phyloP scores from a whole-genome alignment of 2,797 vertebrate species.

The Microhierax caerulescens region DNA sequence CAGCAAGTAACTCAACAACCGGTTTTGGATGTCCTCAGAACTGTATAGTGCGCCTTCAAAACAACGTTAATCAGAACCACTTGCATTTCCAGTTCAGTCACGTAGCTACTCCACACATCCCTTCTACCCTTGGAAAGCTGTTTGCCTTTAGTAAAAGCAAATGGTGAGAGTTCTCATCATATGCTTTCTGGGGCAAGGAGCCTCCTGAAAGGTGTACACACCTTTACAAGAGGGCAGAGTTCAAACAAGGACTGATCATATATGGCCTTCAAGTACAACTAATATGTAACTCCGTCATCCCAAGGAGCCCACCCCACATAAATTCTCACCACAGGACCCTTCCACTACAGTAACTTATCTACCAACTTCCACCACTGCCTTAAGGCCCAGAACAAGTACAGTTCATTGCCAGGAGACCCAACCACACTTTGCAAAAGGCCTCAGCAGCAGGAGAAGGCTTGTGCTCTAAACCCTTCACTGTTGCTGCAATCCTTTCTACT shows the following conservation, averaged over 20 bases:
- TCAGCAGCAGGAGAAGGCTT: neutral
- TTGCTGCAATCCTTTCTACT: neutral
- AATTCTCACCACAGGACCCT: neutral
- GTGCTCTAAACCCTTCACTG: neutral
- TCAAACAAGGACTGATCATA: neutral
- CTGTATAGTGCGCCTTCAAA: neutral
- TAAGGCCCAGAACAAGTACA: neutral
- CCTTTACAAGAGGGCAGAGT: neutral
- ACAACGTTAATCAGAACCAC: neutral
- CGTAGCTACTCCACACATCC: neutral
- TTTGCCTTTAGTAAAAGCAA: neutral
- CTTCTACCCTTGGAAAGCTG: neutral
- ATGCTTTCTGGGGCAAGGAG: neutral
- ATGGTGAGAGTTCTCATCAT: neutral
- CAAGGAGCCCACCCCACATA: neutral
- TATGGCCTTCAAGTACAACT: neutral
- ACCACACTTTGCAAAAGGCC: neutral
- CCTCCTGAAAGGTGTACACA: neutral
- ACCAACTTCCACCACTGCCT: neutral
- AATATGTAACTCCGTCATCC: neutral
- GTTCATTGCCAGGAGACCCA: neutral
- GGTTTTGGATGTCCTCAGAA: neutral
- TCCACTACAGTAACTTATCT: neutral
- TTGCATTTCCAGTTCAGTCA: neutral
- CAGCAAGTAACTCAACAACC: neutral